Evolutionary conservation across 1,140 invertebrate genomes (phyloP).

Genomic region (Eubasilissa regina): DNA sequence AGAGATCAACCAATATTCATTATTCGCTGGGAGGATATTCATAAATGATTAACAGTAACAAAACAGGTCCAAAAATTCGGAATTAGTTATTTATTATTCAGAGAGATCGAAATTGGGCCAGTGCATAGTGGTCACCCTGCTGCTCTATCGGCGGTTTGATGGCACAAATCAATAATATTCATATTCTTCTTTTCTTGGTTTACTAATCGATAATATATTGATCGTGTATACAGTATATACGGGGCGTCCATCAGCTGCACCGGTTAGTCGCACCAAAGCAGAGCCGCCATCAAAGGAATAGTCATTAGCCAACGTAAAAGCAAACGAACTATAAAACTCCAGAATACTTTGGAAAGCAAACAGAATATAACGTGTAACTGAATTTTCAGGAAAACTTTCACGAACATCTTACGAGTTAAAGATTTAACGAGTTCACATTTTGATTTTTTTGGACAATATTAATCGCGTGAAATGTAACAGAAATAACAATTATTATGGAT

Average conservation of each 20-base stretch:
- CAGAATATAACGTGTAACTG: no score
- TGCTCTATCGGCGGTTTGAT: neutral
- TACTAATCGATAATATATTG: conserved; percentile 38
- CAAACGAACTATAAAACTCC: no score
- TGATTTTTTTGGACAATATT: no score
- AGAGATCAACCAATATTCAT: conserved; percentile 18
- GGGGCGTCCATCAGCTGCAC: conserved; percentile 22
- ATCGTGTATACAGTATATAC: conserved; percentile 45
- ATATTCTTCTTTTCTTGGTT: no score
- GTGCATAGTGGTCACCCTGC: neutral
- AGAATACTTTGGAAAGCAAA: no score
- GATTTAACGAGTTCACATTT: no score
- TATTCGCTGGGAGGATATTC: neutral
- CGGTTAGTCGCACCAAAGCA: neutral
- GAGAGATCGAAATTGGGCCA: neutral
- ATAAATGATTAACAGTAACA: neutral
- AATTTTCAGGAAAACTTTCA: no score
- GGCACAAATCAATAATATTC: conserved; percentile 42
- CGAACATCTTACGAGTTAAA: no score
- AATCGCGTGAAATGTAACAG: no score
- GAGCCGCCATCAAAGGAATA: no score
- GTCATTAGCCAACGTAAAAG: no score
- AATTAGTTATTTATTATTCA: conserved; percentile 40
- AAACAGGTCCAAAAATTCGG: neutral
- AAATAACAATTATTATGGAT: no score